phyloP scores from a whole-genome alignment of 2,113 vertebrate genomes.

The Pterophyllum scalare region DNA sequence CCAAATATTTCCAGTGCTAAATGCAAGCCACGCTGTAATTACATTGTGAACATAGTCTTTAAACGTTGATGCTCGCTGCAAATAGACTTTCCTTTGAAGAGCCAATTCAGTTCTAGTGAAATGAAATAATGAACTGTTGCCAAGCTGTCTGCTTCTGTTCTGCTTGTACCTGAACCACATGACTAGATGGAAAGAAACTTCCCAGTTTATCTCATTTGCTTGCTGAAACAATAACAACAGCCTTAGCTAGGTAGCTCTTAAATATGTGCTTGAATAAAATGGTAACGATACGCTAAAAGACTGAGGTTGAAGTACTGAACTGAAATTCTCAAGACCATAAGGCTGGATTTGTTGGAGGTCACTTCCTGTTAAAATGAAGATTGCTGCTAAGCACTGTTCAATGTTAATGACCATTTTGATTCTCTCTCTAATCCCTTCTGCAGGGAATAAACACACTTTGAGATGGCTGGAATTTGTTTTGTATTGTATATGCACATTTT shows the following conservation, averaged over 20 bases:
- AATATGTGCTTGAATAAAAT: too few relatives aligned
- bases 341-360: background rate
- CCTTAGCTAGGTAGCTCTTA: too few relatives aligned
- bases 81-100: background rate
- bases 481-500: background rate
- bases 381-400: background rate
- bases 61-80: background rate
- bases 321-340: background rate
- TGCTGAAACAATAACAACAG: background rate
- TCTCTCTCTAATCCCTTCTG: too few relatives aligned
- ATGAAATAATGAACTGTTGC: slow-evolving; percentile 10
- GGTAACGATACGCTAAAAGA: background rate
- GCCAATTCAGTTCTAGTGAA: slow-evolving; percentile 1
- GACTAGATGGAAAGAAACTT: background rate
- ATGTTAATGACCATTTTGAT: background rate
- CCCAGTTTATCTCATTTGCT: background rate
- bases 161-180: background rate
- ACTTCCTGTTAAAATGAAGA: background rate
- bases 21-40: background rate
- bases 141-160: background rate
- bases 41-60: background rate
- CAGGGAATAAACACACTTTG: background rate
- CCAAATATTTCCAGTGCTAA: background rate
- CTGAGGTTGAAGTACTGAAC: background rate
- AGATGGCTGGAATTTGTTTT: too few relatives aligned